A percentile compares a stretch with the other conserved stretches of the same genome.
Conservation (phyloP, 2,888 invertebrate species). For the Strigamia maritima region DNA sequence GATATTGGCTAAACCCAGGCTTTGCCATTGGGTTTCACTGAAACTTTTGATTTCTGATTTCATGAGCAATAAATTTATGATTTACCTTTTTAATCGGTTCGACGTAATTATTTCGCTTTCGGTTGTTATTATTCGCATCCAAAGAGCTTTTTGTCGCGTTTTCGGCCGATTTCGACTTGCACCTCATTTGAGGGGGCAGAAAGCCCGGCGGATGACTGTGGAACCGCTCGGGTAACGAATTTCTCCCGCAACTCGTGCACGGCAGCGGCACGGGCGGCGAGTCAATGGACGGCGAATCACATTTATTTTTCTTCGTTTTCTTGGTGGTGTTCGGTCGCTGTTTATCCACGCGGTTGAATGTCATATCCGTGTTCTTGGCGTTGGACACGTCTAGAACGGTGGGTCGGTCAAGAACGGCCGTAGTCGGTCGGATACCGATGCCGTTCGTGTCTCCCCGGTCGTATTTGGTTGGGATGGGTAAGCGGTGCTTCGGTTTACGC, state of each 20-base stretch:
- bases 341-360: constrained; percentile 37
- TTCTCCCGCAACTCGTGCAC: constrained; percentile 65
- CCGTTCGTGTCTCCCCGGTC: constrained; percentile 46
- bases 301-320: neutral
- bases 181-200: neutral
- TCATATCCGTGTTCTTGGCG: constrained; percentile 59
- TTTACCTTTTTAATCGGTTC: neutral
- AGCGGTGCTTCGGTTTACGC: constrained; percentile 57
- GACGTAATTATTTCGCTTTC: neutral
- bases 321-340: constrained; percentile 37
- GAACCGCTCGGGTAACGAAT: constrained; percentile 66
- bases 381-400: constrained; percentile 58
- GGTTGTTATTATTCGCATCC: neutral
- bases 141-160: neutral
- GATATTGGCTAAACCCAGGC: no score
- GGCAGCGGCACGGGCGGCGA: constrained; percentile 54
- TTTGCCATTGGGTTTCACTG: no score
- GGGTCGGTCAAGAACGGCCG: constrained; percentile 60
- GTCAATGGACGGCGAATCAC: neutral
- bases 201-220: constrained; percentile 58
- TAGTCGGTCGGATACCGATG: constrained; percentile 54
- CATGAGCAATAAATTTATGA: no score
- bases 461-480: constrained; percentile 61
- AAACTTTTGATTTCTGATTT: no score
- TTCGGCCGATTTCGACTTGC: neutral